A percentile compares a stretch with the other conserved stretches of the same genome.
phyloP scores from a whole-genome alignment of 2,888 invertebrate genomes.

The Drosophila monieri region DNA sequence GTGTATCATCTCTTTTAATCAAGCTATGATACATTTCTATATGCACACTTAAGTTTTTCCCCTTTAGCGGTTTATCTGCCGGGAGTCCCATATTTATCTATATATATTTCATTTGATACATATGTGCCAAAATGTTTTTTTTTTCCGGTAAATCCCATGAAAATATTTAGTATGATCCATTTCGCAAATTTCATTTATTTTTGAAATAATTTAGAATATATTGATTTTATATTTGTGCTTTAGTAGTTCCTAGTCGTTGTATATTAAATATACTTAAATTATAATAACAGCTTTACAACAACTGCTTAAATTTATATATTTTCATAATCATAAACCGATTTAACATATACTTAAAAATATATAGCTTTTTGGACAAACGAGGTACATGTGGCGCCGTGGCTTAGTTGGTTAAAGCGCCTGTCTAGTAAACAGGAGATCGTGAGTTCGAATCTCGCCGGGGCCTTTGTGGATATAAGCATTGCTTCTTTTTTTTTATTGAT shows the following conservation, averaged over 20 bases:
- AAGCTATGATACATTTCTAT: slow-evolving; percentile 4
- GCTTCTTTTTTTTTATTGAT: not conserved
- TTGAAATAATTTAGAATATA: not conserved
- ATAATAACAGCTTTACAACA: too few species aligned
- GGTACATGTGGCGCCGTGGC: slow-evolving; percentile 81
- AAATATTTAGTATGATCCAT: not conserved
- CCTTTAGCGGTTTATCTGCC: slow-evolving; percentile 11
- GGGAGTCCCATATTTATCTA: slow-evolving; percentile 24
- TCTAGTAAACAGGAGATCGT: slow-evolving; percentile 91
- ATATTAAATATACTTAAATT: too few species aligned
- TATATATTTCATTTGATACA: not conserved
- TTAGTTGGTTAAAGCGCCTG: slow-evolving; percentile 85
- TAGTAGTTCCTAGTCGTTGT: not conserved
- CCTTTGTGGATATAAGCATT: slow-evolving; percentile 80
- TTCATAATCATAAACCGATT: not conserved
- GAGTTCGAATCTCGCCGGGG: slow-evolving; percentile 90
- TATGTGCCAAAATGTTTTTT: not conserved
- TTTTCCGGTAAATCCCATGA: not conserved
- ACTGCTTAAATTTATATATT: not conserved
- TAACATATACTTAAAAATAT: not conserved
- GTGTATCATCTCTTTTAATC: slow-evolving; percentile 7
- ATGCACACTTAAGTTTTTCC: slow-evolving; percentile 25
- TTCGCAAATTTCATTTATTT: not conserved
- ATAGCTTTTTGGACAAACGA: not conserved
- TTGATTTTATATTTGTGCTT: not conserved